phyloP scores from a whole-genome alignment of 1,140 invertebrate genomes.

The Lethocerus indicus region DNA sequence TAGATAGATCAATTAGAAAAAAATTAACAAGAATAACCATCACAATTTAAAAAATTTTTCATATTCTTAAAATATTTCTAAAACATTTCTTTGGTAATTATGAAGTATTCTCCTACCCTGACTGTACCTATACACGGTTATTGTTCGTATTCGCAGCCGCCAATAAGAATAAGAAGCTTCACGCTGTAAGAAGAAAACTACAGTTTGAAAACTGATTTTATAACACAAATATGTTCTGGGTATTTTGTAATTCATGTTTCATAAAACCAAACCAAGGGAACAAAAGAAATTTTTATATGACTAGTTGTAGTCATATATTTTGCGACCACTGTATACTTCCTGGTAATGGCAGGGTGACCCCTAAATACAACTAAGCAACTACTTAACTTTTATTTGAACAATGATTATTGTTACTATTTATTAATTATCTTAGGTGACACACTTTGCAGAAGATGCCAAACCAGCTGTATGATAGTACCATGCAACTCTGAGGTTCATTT shows the following conservation, averaged over 20 bases:
- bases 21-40: too few relatives aligned
- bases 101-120: too few relatives aligned
- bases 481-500: conserved; percentile 3
- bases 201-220: too few relatives aligned
- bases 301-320: conserved; percentile 7
- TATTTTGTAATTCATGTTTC: conserved; percentile 17
- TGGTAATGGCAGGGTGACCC: too few relatives aligned
- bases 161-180: too few relatives aligned
- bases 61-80: too few relatives aligned
- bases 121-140: not conserved
- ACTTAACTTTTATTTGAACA: not conserved
- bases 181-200: too few relatives aligned
- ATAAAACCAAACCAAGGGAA: not conserved
- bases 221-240: conserved; percentile 11
- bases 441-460: not conserved
- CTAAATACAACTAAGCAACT: too few relatives aligned
- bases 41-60: too few relatives aligned
- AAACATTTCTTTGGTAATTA: too few relatives aligned
- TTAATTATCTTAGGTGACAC: not conserved
- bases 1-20: too few relatives aligned
- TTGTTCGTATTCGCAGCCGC: conserved; percentile 26
- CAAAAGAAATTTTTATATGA: conserved; percentile 6
- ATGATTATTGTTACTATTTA: not conserved
- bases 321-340: conserved; percentile 4
- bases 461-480: not conserved